A percentile compares a stretch with the other conserved stretches of the same genome.
These are phyloP conservation scores for Cyprinus carpio DNA, from an alignment of 2,113 vertebrate species.

Conservation along the genomic window DNA sequence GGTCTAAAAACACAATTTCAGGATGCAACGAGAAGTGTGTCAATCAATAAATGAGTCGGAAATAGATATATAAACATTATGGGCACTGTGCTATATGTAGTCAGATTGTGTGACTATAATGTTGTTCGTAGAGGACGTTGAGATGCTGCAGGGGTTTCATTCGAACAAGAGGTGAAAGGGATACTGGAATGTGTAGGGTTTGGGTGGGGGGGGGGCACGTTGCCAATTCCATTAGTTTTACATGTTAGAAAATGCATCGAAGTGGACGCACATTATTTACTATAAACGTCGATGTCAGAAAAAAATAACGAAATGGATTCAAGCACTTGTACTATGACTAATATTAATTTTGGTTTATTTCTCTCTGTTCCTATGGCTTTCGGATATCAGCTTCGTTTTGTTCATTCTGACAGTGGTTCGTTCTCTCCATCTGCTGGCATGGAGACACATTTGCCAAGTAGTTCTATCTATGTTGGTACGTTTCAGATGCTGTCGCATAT, in stretches of 20 bases:
- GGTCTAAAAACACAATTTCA: not conserved
- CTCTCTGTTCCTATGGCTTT: slow-evolving; percentile 67
- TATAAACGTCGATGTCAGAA: slow-evolving; percentile 75
- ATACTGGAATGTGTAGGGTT: slow-evolving; percentile 11
- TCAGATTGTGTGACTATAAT: slow-evolving; percentile 33
- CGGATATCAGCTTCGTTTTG: slow-evolving; percentile 66
- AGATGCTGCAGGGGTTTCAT: slow-evolving; percentile 17
- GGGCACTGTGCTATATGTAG: slow-evolving; percentile 52
- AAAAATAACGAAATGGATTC: slow-evolving; percentile 63
- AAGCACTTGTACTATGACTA: slow-evolving; percentile 72
- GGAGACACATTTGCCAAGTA: slow-evolving; percentile 74
- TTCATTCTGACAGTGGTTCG: slow-evolving; percentile 73
- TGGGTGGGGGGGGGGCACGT: slow-evolving; percentile 61
- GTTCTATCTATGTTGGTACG: slow-evolving; percentile 70
- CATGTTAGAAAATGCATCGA: slow-evolving; percentile 72
- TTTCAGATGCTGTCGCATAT: slow-evolving; percentile 68
- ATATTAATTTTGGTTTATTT: slow-evolving; percentile 64
- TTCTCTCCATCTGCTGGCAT: slow-evolving; percentile 65
- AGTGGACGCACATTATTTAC: slow-evolving; percentile 72
- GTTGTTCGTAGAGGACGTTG: slow-evolving; percentile 7
- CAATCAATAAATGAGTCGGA: slow-evolving; percentile 3
- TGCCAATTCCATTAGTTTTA: slow-evolving; percentile 76
- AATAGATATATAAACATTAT: slow-evolving; percentile 41
- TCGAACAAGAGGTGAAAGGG: slow-evolving; percentile 42
- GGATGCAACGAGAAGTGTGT: not conserved